Conservation (phyloP, 2,113 vertebrate species). For the Phaethornis superciliosus region DNA sequence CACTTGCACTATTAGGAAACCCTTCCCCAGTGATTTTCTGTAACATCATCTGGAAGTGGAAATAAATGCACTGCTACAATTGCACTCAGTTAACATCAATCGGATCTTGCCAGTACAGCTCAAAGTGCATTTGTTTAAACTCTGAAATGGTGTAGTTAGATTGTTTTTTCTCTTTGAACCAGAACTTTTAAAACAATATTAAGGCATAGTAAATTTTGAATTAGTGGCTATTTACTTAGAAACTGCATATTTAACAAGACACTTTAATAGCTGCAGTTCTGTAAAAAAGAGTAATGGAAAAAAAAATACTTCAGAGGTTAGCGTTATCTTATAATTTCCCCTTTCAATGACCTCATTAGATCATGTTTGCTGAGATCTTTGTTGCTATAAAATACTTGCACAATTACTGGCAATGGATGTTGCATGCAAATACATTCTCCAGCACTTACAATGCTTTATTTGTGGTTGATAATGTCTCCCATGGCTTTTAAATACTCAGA, state of each 20-base stretch:
- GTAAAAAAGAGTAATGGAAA: background rate
- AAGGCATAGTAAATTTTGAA: background rate
- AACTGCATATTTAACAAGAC: background rate
- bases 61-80: background rate
- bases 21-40: background rate
- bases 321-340: background rate
- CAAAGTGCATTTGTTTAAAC: background rate
- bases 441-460: background rate
- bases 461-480: background rate
- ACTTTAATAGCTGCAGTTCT: constrained; percentile 26
- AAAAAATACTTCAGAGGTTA: background rate
- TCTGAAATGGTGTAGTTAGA: background rate
- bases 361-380: background rate
- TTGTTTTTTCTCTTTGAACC: background rate
- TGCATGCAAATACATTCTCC: background rate
- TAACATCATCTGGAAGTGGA: background rate
- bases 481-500: background rate
- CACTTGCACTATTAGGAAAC: background rate
- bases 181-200: background rate
- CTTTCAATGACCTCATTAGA: background rate
- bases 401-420: background rate
- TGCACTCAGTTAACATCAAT: background rate
- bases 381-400: constrained; percentile 1
- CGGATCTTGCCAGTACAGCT: background rate
- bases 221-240: background rate